Evolutionary conservation across 1,140 invertebrate genomes (phyloP), one percentile per base, ranked within the genome.

Genomic region (Nilaparvata lugens): DNA sequence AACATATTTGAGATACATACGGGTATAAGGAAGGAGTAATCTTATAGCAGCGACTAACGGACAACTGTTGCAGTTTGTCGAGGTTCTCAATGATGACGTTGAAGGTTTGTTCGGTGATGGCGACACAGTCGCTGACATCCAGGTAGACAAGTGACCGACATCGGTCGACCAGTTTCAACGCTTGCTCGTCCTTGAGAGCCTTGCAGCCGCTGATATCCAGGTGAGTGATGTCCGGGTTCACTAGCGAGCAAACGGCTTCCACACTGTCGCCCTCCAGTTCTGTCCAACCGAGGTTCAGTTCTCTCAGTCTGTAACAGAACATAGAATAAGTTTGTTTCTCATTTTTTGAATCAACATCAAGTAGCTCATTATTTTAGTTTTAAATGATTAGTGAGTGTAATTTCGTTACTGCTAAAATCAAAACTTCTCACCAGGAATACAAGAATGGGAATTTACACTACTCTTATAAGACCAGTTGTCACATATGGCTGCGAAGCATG

Each of bases 221-320:
- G 61, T 87, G 77, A 52, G 80, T 81, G 48, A 94, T 65, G 43
- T 78, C 79, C 3, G 73, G 63, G 0, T 89, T 83, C 52, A 91
- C 69, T 65, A 77, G 74, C 13, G 75, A 70, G 61, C 84, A 84
- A 5, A 93, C 64, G 25, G 80, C 76, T 11, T 80, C 69, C 25
- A 93, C 76, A 6, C 79, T 76, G 4, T 79, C 75, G 14, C 72
- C 69, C 63, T 75, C 75, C n/a, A 94, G 70, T 52, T 79, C 75
- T 57, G 88, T 89, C 92, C 92, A 95, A 0, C 84, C 84, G 58
- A 94, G 71, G 75, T 94, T 93, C 21, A 94, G 72, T 25, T 85
- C 82, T 63, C 77, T 79, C 48, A 93, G 74, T 56, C 86, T 90
- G 69, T 64, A 77, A 75, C 64, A 62, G 67, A 52, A 19, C 14